Evolutionary conservation across 2,797 vertebrate species (phyloP).

Genomic region (Hozukius guyotensis): DNA sequence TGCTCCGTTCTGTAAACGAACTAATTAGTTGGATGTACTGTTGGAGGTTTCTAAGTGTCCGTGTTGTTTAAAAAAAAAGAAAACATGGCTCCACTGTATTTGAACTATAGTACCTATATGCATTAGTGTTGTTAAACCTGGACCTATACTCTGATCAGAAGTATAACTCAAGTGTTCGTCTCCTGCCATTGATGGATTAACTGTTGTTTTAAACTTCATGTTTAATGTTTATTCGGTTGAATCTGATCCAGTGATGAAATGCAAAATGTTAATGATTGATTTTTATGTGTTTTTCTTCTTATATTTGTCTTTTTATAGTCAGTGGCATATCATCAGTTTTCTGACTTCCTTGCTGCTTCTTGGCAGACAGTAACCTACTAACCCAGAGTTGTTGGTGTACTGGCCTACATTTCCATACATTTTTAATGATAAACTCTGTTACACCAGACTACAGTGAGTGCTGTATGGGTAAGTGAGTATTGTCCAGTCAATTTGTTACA

Average conservation of each 20-base stretch:
- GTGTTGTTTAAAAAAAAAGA: conserved; percentile 54
- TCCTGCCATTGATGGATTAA: conserved; percentile 46
- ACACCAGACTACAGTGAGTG: conserved; percentile 48
- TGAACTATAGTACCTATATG: conserved; percentile 68
- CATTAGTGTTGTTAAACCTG: conserved; percentile 67
- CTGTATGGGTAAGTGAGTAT: conserved; percentile 45
- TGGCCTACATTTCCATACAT: conserved; percentile 29
- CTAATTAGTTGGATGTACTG: conserved; percentile 65
- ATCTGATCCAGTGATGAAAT: conserved; percentile 55
- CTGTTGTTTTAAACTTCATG: conserved; percentile 56
- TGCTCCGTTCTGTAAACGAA: conserved; percentile 35
- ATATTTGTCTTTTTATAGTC: conserved; percentile 37
- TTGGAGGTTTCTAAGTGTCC: conserved; percentile 63
- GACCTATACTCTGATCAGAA: conserved; percentile 54
- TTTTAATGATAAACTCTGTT: conserved; percentile 32
- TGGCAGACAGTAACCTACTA: conserved; percentile 57
- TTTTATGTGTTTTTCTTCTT: conserved; percentile 8
- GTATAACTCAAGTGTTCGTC: conserved; percentile 44
- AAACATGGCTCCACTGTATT: conserved; percentile 65
- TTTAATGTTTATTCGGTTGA: conserved; percentile 50
- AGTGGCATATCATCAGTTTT: conserved; percentile 49
- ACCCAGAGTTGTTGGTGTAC: conserved; percentile 44
- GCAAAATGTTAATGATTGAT: conserved; percentile 37
- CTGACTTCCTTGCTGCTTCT: conserved; percentile 64
- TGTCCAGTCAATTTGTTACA: conserved; percentile 41